Percentiles rank a stretch among this genome's conserved stretches.
These are phyloP conservation scores for Pangasius mekongensis DNA, from an alignment of 2,797 vertebrate genomes.

Conservation along the genomic window DNA sequence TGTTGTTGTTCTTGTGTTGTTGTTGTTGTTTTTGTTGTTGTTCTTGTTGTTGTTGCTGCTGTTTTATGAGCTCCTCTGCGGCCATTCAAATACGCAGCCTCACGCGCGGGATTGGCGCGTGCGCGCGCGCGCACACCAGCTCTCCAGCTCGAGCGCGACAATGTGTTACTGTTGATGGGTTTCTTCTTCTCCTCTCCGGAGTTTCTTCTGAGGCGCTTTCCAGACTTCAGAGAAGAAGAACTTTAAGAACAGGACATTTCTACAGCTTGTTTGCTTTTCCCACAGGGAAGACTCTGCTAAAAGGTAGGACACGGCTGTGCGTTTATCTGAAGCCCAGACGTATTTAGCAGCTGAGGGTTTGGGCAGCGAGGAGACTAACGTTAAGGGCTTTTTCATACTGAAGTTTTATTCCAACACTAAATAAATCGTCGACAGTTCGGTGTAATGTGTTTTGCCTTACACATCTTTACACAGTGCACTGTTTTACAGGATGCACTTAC, in stretches of 20 bases:
- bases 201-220: background rate
- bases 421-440: background rate
- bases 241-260: background rate
- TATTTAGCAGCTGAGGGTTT: background rate
- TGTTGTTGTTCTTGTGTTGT: no score
- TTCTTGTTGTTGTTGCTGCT: background rate
- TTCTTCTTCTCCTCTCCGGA: background rate
- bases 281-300: background rate
- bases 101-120: background rate
- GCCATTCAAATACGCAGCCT: background rate
- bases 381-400: background rate
- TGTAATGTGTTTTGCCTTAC: no score
- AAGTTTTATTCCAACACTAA: no score
- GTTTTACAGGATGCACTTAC: constrained; percentile 70
- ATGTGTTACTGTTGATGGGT: background rate
- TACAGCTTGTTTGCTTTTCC: background rate
- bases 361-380: background rate
- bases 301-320: background rate
- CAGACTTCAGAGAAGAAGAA: no score
- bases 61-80: no score
- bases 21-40: background rate
- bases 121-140: background rate
- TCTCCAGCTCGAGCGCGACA: background rate
- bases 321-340: background rate
- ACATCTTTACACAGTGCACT: background rate